phyloP scores from a whole-genome alignment of 2,888 invertebrate genomes.

The Eupithecia vulgata region DNA sequence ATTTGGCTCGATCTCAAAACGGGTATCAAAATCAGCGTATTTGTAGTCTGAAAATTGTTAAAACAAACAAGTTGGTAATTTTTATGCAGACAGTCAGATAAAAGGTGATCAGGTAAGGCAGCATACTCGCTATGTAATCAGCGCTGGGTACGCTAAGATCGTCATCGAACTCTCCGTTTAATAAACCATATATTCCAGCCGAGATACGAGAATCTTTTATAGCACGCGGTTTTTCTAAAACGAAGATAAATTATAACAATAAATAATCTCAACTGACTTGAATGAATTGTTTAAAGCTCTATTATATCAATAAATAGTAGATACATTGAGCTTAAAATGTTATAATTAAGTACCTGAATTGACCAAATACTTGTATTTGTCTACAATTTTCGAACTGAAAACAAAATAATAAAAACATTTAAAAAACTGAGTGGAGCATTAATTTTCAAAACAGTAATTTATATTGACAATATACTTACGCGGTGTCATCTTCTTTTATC shows the following conservation, averaged over 20 bases:
- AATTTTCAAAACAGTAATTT: background rate
- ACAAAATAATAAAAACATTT: constrained; percentile 46
- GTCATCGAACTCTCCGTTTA: constrained; percentile 48
- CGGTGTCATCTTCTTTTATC: constrained; percentile 49
- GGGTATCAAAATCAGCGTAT: constrained; percentile 22
- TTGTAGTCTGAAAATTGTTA: constrained; percentile 47
- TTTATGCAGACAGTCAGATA: background rate
- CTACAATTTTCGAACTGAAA: constrained; percentile 65
- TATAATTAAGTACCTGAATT: constrained; percentile 53
- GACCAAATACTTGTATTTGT: constrained; percentile 63
- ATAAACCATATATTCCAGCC: constrained; percentile 14
- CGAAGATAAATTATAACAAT: background rate
- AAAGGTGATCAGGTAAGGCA: background rate
- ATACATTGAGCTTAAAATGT: background rate
- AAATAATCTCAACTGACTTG: background rate
- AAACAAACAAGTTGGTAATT: background rate
- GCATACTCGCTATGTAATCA: constrained; percentile 27
- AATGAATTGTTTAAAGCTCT: background rate
- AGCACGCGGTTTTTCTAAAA: background rate
- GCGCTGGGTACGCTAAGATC: constrained; percentile 50
- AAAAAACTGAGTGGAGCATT: background rate
- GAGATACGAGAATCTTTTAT: background rate
- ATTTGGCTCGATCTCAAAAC: constrained; percentile 26
- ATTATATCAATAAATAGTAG: too few species aligned
- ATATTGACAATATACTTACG: constrained; percentile 48